Evolutionary conservation across 2,888 invertebrate species (phyloP).

Genomic region (Venusia cambrica): DNA sequence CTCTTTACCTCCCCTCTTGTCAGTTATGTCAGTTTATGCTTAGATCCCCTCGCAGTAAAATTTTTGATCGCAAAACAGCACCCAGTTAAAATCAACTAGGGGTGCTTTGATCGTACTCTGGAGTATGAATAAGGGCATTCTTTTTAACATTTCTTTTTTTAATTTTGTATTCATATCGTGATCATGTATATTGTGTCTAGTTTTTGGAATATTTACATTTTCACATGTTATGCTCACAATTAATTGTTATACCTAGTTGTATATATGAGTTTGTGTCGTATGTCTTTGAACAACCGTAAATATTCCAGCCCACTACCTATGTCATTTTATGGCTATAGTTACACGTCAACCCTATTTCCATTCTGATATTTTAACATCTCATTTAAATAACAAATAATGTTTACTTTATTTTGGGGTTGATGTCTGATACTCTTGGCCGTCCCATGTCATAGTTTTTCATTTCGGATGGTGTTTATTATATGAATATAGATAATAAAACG

Average conservation of each 20-base stretch:
- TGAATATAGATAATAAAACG: too few species aligned
- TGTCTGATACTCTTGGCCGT: slow-evolving; percentile 5
- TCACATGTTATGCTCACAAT: slow-evolving; percentile 2
- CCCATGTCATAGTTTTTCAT: too few species aligned
- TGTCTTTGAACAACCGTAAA: slow-evolving; percentile 22
- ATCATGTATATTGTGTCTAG: neutral
- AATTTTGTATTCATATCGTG: slow-evolving; percentile 7
- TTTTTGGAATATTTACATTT: slow-evolving; percentile 4
- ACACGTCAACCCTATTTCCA: slow-evolving; percentile 39
- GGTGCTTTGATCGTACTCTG: slow-evolving; percentile 26
- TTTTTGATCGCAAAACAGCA: slow-evolving; percentile 34
- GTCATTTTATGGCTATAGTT: slow-evolving; percentile 40
- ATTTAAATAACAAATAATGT: slow-evolving; percentile 49
- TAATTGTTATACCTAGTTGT: too few species aligned
- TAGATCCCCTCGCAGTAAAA: slow-evolving; percentile 24
- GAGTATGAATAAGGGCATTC: slow-evolving; percentile 10
- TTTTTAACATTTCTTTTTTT: neutral
- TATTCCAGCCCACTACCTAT: slow-evolving; percentile 39
- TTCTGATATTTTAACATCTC: slow-evolving; percentile 42
- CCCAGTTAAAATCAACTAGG: slow-evolving; percentile 29
- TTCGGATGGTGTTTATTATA: too few species aligned
- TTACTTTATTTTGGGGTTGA: slow-evolving; percentile 13
- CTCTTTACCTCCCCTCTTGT: slow-evolving; percentile 18
- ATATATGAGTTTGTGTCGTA: slow-evolving; percentile 8
- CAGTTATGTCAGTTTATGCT: slow-evolving; percentile 30